Percentiles rank a stretch among this genome's conserved stretches.
These are phyloP conservation scores for Carollia perspicillata DNA, from an alignment of 2,113 vertebrate genomes.

Conservation along the genomic window DNA sequence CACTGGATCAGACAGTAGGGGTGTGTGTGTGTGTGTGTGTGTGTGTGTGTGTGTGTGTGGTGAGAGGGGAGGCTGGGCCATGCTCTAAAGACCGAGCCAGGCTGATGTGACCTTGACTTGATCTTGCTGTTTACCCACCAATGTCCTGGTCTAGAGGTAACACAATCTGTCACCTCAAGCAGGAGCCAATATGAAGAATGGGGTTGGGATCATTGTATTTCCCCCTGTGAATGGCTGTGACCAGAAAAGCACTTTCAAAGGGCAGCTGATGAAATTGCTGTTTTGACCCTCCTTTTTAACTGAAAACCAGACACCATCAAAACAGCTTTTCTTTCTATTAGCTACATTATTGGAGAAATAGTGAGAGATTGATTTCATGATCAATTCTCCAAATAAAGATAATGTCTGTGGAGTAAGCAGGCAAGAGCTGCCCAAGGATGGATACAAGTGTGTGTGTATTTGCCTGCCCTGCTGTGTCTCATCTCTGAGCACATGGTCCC, in stretches of 20 bases:
- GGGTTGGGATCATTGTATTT: constrained; percentile 72
- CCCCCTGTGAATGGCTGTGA: constrained; percentile 64
- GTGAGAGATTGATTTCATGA: constrained; percentile 45
- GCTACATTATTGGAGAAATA: constrained; percentile 67
- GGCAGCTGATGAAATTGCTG: constrained; percentile 77
- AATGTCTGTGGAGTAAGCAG: neutral
- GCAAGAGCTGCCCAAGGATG: neutral
- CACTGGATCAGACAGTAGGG: neutral
- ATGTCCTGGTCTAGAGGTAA: constrained; percentile 50
- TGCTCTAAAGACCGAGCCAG: constrained; percentile 49
- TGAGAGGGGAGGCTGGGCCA: neutral
- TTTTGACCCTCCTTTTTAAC: constrained; percentile 76
- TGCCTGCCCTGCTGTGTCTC: neutral
- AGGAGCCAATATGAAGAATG: constrained; percentile 68
- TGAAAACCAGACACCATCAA: constrained; percentile 68
- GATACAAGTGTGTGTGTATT: too few species aligned
- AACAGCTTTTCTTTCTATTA: constrained; percentile 70
- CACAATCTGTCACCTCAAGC: constrained; percentile 49
- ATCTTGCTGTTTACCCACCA: constrained; percentile 68
- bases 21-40: neutral
- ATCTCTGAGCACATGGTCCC: neutral
- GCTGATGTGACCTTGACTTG: constrained; percentile 69
- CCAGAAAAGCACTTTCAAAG: constrained; percentile 78
- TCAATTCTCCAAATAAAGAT: constrained; percentile 66
- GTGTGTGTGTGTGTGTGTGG: neutral